Evolutionary conservation across 2,113 vertebrate genomes (phyloP).

Genomic region (Protobothrops mucrosquamatus): DNA sequence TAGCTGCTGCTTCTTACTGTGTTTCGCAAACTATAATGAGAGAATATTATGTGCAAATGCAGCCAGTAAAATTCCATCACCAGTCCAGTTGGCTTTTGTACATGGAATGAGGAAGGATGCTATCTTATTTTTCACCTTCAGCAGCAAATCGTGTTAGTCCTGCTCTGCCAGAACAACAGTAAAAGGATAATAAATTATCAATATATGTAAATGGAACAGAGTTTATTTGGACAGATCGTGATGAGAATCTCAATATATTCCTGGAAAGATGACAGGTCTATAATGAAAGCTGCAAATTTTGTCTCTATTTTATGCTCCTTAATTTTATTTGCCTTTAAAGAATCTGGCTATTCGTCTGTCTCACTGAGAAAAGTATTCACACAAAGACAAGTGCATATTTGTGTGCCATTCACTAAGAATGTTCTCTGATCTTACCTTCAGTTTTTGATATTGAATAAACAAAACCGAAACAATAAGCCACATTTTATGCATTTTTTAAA

Average conservation of each 20-base stretch:
- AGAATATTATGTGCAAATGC: neutral
- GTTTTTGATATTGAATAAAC: neutral
- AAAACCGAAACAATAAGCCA: neutral
- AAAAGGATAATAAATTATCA: neutral
- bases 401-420: neutral
- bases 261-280: neutral
- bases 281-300: neutral
- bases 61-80: neutral
- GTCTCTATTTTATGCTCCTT: neutral
- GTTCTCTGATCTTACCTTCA: neutral
- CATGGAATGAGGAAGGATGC: neutral
- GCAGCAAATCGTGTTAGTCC: neutral
- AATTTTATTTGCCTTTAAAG: neutral
- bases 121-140: neutral
- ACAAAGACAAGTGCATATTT: neutral
- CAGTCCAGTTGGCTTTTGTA: neutral
- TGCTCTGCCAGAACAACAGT: neutral
- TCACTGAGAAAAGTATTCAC: neutral
- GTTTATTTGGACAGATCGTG: neutral
- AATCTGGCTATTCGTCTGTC: neutral
- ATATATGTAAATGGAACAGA: neutral
- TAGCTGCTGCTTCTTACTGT: neutral
- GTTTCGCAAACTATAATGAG: neutral
- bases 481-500: neutral
- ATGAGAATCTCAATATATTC: neutral